Conservation (phyloP, 30 jellyfish, hydroid and myxozoan species). For the Chrysaora quinquecirrha region DNA sequence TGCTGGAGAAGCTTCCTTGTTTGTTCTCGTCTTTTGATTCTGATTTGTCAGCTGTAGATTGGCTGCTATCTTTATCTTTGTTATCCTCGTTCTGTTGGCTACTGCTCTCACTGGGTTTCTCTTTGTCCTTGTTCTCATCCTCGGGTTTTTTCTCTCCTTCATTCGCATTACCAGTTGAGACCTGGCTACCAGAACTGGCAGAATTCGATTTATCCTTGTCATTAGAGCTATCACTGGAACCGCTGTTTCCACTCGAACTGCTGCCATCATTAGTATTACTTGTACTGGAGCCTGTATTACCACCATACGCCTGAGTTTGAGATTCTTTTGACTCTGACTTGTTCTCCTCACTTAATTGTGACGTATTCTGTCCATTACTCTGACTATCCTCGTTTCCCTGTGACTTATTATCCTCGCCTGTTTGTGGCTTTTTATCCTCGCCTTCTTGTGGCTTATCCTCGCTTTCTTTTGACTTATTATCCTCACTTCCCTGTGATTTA, state of each 20-base stretch:
- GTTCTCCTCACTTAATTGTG: constrained; percentile 15
- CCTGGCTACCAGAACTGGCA: background rate
- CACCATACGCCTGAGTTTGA: too few species aligned
- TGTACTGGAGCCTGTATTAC: too few species aligned
- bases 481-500: too few species aligned
- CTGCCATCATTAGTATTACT: background rate
- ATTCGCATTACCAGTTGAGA: constrained; percentile 3
- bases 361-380: background rate
- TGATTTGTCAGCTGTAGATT: constrained; percentile 4
- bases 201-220: constrained; percentile 22
- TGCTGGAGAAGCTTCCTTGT: constrained; percentile 50
- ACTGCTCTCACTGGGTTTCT: background rate
- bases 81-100: background rate
- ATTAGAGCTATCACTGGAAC: background rate
- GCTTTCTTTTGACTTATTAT: too few species aligned
- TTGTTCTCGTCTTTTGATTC: too few species aligned
- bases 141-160: constrained; percentile 54
- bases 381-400: background rate
- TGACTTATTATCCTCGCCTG: too few species aligned
- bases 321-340: constrained; percentile 16
- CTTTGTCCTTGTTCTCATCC: background rate
- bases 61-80: background rate
- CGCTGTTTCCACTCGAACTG: background rate
- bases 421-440: too few species aligned
- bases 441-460: too few species aligned